Conservation (phyloP, 2,888 invertebrate species). For the Brenthis ino region DNA sequence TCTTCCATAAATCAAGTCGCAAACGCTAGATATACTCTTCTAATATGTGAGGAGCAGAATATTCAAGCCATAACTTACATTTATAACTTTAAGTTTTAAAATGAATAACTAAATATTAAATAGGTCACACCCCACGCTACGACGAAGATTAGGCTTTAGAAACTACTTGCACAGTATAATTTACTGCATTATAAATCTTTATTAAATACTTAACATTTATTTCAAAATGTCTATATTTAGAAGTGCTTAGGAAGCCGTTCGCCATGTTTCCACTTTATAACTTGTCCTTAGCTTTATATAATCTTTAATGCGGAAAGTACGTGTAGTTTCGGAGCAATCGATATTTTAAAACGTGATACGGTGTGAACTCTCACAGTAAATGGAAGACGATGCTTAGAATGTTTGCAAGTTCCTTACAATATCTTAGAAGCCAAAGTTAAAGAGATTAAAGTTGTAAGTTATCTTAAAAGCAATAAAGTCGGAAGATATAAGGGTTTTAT, state of each 20-base stretch:
- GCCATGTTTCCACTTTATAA: neutral
- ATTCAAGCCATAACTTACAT: slow-evolving; percentile 9
- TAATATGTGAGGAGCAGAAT: slow-evolving; percentile 5
- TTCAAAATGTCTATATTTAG: slow-evolving; percentile 14
- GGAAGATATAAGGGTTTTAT: slow-evolving; percentile 39
- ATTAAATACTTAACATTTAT: slow-evolving; percentile 36
- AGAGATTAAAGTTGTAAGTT: slow-evolving; percentile 17
- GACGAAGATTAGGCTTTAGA: slow-evolving; percentile 16
- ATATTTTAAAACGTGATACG: slow-evolving; percentile 18
- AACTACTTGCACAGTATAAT: slow-evolving; percentile 23
- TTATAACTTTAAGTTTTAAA: slow-evolving; percentile 18
- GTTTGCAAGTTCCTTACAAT: slow-evolving; percentile 6
- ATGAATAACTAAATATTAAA: slow-evolving; percentile 14
- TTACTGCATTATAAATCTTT: slow-evolving; percentile 41
- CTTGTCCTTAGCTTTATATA: slow-evolving; percentile 1
- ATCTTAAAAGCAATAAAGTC: slow-evolving; percentile 17
- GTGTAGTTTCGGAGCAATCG: slow-evolving; percentile 37
- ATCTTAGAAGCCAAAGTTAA: slow-evolving; percentile 7
- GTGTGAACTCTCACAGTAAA: slow-evolving; percentile 5
- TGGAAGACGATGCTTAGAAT: slow-evolving; percentile 9
- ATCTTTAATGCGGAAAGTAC: slow-evolving; percentile 40
- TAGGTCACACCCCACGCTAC: slow-evolving; percentile 20
- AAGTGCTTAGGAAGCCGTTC: neutral
- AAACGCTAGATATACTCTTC: neutral
- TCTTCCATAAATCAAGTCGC: slow-evolving; percentile 11